Evolutionary conservation across 2,888 invertebrate genomes (phyloP).

Genomic region (Watsonalla binaria): DNA sequence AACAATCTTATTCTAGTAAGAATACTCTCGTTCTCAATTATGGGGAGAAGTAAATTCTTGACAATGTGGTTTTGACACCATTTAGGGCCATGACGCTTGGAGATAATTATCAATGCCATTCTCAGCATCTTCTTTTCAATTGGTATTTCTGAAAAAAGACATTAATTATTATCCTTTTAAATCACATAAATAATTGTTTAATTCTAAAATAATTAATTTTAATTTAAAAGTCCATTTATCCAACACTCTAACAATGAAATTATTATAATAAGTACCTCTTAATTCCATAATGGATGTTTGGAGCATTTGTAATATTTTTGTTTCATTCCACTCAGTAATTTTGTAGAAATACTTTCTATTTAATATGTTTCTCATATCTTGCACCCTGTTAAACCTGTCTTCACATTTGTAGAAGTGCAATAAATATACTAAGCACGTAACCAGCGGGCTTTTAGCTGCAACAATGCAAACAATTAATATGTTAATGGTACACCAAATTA

Average conservation of each 20-base stretch:
- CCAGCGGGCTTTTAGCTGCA: slow-evolving; percentile 60
- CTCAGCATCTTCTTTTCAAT: slow-evolving; percentile 53
- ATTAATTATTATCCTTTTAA: background rate
- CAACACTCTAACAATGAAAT: too few species aligned
- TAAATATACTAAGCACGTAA: slow-evolving; percentile 61
- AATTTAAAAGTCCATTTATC: too few species aligned
- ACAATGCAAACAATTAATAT: slow-evolving; percentile 16
- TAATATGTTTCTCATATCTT: slow-evolving; percentile 50
- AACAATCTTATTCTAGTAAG: slow-evolving; percentile 41
- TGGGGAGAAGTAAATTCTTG: slow-evolving; percentile 50
- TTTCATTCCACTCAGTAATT: slow-evolving; percentile 61
- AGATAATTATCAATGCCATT: slow-evolving; percentile 54
- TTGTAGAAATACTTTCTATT: slow-evolving; percentile 52
- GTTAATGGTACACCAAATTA: background rate
- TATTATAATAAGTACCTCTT: slow-evolving; percentile 38
- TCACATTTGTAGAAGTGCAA: slow-evolving; percentile 66
- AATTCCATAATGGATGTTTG: slow-evolving; percentile 43
- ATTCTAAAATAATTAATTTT: too few species aligned
- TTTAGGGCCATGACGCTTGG: slow-evolving; percentile 60
- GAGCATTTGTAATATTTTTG: slow-evolving; percentile 56
- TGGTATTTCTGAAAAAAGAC: slow-evolving; percentile 33
- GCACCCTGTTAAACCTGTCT: slow-evolving; percentile 47
- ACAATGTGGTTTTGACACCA: slow-evolving; percentile 67
- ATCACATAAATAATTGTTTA: background rate
- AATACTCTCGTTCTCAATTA: slow-evolving; percentile 43